phyloP scores from a whole-genome alignment of 1,140 invertebrate genomes.

The Lineus longissimus region DNA sequence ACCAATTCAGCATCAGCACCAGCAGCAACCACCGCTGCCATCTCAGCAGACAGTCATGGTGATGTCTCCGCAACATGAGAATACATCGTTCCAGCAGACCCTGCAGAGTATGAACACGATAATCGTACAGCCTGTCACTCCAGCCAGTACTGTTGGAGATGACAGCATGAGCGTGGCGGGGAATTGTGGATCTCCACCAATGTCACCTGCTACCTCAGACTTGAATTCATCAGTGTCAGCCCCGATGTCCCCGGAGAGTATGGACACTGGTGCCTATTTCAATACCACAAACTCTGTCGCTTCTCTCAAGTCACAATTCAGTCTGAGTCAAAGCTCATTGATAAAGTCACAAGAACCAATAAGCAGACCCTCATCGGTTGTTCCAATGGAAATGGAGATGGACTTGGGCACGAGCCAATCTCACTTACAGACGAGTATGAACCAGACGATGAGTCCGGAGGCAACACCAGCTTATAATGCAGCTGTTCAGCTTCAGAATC shows the following conservation, averaged over 20 bases:
- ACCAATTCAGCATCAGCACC: not conserved
- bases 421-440: not conserved
- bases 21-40: conserved; percentile 8
- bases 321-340: conserved; percentile 4
- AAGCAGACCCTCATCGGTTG: not conserved
- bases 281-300: not conserved
- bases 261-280: conserved; percentile 25
- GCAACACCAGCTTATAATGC: not conserved
- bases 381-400: not conserved
- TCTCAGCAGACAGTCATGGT: not conserved
- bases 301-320: conserved; percentile 3
- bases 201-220: conserved; percentile 25
- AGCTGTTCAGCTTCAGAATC: no score
- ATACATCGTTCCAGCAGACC: not conserved
- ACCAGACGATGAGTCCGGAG: not conserved
- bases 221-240: conserved; percentile 26
- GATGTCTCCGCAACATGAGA: not conserved
- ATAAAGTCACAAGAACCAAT: not conserved
- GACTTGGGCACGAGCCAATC: not conserved
- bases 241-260: conserved; percentile 38
- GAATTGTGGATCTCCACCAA: conserved; percentile 24
- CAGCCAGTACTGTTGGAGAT: not conserved
- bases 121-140: conserved; percentile 4
- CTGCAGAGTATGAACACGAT: not conserved
- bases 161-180: conserved; percentile 16